Evolutionary conservation across 2,888 invertebrate species (phyloP), one percentile per base, ranked within the genome.

Genomic region (Erebia epiphron): DNA sequence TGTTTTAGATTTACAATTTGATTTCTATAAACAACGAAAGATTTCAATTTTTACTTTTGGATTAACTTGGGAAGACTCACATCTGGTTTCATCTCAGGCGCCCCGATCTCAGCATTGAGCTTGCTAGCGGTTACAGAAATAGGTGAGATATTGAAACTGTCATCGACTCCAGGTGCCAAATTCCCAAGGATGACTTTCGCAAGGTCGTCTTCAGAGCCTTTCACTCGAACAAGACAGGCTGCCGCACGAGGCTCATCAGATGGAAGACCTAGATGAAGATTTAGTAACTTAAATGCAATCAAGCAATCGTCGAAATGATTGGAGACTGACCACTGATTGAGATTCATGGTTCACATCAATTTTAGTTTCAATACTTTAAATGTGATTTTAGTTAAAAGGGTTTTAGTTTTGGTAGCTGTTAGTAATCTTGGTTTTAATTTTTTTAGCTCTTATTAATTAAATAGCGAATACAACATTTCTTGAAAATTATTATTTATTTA

Each of bases 61-160:
- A 3, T 54, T 18, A 52, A 52, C 16, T 18, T 35, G 18, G 54
- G 46, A 58, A 11, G 0, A 67, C 73, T 75, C 2, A 89, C 90
- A 79, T 90, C 89, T 0, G 89, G 78, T 50, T 86, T 87, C 1
- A 89, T 89, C 76, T 91, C 90, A 0, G 92, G 91, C 0, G 91
- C 92, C 0, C 88, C 89, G 4, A 90, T 74, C 14, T 85, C 83
- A 0, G 83, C 75, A 65, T 87, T 87, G 0, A 93, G 82, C 68
- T 82, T 87, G 54, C 87, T 87, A 0, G 87, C 83, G 2, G 81
- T 84, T 26, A 93, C 77, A 3, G 78, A 65, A 0, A 93, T 88
- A 0, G 92, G 92, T 0, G 92, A 90, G 35, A 93, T 80, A 73
- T 90, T 91, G 84, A 90, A 92, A 75, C 83, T 87, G 76, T 92